phyloP scores from a whole-genome alignment of 1,140 invertebrate genomes.

The Liolophura sinensis region DNA sequence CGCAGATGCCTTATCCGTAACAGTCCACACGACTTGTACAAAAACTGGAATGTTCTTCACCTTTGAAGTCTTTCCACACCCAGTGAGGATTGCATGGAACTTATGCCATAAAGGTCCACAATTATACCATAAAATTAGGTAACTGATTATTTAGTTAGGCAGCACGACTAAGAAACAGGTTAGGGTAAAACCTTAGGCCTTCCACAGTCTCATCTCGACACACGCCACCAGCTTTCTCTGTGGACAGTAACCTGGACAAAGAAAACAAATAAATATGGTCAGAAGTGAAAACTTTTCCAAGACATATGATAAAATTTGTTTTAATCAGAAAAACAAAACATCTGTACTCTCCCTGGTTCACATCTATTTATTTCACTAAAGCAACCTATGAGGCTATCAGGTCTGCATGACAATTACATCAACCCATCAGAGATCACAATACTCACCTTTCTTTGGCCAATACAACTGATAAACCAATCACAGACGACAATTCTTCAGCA shows the following conservation, averaged over 20 bases:
- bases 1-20: too few species aligned
- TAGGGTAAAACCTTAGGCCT: conserved; percentile 90
- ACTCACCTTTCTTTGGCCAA: conserved; percentile 78
- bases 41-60: too few species aligned
- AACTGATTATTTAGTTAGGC: too few species aligned
- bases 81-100: too few species aligned
- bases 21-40: too few species aligned
- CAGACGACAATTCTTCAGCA: conserved; percentile 82
- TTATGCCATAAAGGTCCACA: too few species aligned
- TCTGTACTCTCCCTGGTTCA: neutral
- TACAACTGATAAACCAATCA: conserved; percentile 81
- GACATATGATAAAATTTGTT: neutral
- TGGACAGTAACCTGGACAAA: conserved; percentile 67
- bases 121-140: too few species aligned
- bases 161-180: conserved; percentile 67
- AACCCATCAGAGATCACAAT: neutral
- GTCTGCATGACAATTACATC: neutral
- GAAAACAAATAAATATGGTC: conserved; percentile 5
- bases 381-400: neutral
- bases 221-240: conserved; percentile 81
- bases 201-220: conserved; percentile 94
- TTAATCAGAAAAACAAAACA: too few species aligned
- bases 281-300: neutral
- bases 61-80: too few species aligned
- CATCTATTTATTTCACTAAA: too few species aligned